Evolutionary conservation across 2,888 invertebrate genomes (phyloP).

Genomic region (Clivina fossor): DNA sequence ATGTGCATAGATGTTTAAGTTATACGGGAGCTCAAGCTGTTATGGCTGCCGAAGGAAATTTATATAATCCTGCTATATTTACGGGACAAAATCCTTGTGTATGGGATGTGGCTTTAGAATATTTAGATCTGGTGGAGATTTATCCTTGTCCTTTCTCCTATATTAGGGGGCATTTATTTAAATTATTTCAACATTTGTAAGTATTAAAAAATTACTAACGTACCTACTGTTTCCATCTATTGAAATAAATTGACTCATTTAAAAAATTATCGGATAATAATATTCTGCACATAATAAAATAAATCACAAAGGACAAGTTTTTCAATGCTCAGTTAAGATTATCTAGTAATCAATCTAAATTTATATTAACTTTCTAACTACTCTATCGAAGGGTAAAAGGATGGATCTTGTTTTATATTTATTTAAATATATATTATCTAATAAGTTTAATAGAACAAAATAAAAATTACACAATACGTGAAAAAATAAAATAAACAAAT

Average conservation of each 20-base stretch:
- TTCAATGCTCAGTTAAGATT: slow-evolving; percentile 6
- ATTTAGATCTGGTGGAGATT: slow-evolving; percentile 76
- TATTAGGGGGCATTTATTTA: slow-evolving; percentile 93
- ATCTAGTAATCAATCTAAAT: too few species aligned
- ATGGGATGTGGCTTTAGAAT: slow-evolving; percentile 89
- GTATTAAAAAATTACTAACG: slow-evolving; percentile 46
- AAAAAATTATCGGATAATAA: too few species aligned
- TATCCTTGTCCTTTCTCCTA: slow-evolving; percentile 90
- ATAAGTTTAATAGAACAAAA: too few species aligned
- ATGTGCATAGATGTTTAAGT: slow-evolving; percentile 80
- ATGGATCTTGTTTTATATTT: too few species aligned
- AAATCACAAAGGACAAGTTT: slow-evolving; percentile 3
- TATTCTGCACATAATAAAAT: too few species aligned
- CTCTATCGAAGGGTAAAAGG: too few species aligned
- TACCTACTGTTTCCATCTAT: too few species aligned
- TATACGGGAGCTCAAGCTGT: slow-evolving; percentile 85
- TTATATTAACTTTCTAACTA: too few species aligned
- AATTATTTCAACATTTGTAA: slow-evolving; percentile 92
- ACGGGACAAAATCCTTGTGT: slow-evolving; percentile 73
- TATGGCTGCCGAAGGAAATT: slow-evolving; percentile 92
- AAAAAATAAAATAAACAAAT: too few species aligned
- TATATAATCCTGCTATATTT: slow-evolving; percentile 97
- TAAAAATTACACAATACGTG: too few species aligned
- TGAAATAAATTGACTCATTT: too few species aligned
- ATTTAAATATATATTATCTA: too few species aligned